phyloP scores from a whole-genome alignment of 2,797 vertebrate genomes.

The Lates japonicus region DNA sequence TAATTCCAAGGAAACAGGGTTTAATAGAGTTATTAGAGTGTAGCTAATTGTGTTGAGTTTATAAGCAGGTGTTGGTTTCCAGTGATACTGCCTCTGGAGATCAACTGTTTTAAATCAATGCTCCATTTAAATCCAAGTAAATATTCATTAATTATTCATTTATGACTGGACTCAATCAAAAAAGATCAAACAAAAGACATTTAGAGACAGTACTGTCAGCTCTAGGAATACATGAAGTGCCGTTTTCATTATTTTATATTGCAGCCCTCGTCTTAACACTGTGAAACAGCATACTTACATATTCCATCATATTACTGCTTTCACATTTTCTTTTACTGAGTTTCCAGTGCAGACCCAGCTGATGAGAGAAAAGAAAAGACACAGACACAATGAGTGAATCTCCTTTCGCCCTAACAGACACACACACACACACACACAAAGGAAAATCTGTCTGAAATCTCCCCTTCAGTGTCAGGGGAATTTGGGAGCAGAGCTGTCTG shows the following conservation, averaged over 20 bases:
- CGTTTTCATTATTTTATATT: neutral
- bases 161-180: neutral
- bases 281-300: conserved; percentile 89
- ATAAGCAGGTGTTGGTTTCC: neutral
- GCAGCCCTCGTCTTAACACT: neutral
- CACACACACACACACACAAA: conserved; percentile 51
- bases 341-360: conserved; percentile 99
- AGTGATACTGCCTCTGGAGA: neutral
- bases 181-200: neutral
- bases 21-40: neutral
- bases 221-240: too few species aligned
- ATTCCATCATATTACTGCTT: conserved; percentile 99
- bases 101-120: neutral
- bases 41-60: neutral
- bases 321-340: conserved; percentile 99
- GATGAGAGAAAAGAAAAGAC: conserved; percentile 73
- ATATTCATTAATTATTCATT: neutral
- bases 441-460: conserved; percentile 79
- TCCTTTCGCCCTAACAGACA: conserved; percentile 41
- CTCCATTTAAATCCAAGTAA: neutral
- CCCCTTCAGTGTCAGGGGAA: conserved; percentile 70
- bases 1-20: neutral
- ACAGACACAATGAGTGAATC: conserved; percentile 58
- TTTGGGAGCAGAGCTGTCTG: conserved; percentile 77
- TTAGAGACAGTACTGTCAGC: neutral